phyloP scores from a whole-genome alignment of 2,113 vertebrate species.

The Tautogolabrus adspersus region DNA sequence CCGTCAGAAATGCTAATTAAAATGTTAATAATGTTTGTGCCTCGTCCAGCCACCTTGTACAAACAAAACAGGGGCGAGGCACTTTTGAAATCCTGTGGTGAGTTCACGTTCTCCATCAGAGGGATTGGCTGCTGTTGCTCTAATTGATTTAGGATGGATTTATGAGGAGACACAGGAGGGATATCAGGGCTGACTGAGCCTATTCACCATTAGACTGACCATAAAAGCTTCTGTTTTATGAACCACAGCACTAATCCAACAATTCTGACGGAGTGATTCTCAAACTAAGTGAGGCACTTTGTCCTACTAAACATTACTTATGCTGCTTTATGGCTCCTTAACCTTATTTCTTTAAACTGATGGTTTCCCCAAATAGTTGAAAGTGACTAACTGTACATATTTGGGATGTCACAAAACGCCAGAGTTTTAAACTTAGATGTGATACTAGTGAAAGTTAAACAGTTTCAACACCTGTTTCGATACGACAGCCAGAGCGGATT shows the following conservation, averaged over 20 bases:
- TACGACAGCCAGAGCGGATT: too few species aligned
- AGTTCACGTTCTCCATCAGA: background rate
- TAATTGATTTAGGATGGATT: slow-evolving; percentile 45
- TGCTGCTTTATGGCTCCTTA: too few species aligned
- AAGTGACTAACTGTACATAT: too few species aligned
- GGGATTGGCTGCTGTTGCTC: background rate
- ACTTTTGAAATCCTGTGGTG: background rate
- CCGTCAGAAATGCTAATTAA: background rate
- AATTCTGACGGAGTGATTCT: background rate
- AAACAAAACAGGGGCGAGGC: slow-evolving; percentile 16
- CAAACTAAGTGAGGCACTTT: background rate
- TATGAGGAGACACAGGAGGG: background rate
- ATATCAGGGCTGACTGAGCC: background rate
- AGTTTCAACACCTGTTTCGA: too few species aligned
- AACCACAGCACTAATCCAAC: background rate
- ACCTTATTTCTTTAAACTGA: too few species aligned
- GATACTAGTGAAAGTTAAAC: too few species aligned
- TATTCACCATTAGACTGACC: background rate
- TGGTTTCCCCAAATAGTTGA: too few species aligned
- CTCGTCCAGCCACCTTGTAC: background rate
- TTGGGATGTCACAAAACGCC: too few species aligned
- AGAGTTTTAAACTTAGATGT: too few species aligned
- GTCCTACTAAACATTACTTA: background rate
- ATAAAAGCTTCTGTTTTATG: background rate
- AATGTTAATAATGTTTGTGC: too few species aligned